These are phyloP conservation scores for Tor tambroides DNA, from an alignment of 2,113 vertebrate genomes.

Conservation along the genomic window DNA sequence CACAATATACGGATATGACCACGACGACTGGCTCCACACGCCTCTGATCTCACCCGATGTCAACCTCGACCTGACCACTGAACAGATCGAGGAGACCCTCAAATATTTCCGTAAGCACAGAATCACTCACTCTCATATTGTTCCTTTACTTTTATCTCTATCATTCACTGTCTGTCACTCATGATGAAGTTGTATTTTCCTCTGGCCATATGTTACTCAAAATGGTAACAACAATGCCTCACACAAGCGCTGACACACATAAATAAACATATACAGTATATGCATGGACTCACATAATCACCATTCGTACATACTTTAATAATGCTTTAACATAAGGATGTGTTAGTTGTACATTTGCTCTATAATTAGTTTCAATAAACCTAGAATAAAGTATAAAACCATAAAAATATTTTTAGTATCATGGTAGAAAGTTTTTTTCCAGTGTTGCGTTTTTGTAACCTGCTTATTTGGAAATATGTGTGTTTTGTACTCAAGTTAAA, in stretches of 20 bases:
- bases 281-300: neutral
- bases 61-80: constrained; percentile 88
- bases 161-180: neutral
- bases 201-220: neutral
- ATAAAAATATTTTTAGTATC: neutral
- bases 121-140: neutral
- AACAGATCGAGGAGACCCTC: constrained; percentile 97
- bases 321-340: neutral
- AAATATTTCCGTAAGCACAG: constrained; percentile 95
- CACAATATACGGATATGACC: constrained; percentile 95
- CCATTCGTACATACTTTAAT: neutral
- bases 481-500: neutral
- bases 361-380: neutral
- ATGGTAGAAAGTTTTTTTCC: neutral
- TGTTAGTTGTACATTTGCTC: neutral
- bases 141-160: neutral
- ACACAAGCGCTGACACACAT: neutral
- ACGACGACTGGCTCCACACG: constrained; percentile 98
- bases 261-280: neutral
- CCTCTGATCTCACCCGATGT: constrained; percentile 89
- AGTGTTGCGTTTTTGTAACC: neutral
- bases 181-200: neutral
- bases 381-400: neutral
- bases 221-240: constrained; percentile 1
- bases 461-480: neutral